Evolutionary conservation across 2,797 vertebrate species (phyloP), one percentile per base, ranked within the genome.

Genomic region (Crenichthys baileyi): DNA sequence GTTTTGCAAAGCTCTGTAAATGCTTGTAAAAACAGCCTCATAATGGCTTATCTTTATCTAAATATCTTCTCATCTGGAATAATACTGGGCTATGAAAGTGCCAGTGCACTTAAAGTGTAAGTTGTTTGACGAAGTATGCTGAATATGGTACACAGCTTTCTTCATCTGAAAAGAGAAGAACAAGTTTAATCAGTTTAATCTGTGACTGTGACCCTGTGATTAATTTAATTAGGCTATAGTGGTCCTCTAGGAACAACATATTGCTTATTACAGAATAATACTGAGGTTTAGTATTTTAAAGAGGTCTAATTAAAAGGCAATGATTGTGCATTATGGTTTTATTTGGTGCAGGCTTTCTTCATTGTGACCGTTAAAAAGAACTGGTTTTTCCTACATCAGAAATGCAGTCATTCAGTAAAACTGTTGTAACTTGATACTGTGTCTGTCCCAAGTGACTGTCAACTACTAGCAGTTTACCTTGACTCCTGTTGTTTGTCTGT

Each of bases 341-440:
- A 41, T 41, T 22, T 5, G 9, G 18, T 11, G 5, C 8, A 67
- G 7, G 36, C 36, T 67, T 22, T 67, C 18, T 67, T 65, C 7
- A 67, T 1, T 44, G 11, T 44, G 39, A 68, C 65, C 5, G 20
- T 67, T 67, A 67, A 41, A 67, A 41, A 44, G 39, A 68, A 68
- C 39, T 7, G 65, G 39, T 68, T 22, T 68, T 24, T 68, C 22
- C 65, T 44, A 39, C 39, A 68, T 68, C 22, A 68, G 65, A 68
- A 68, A 44, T n/a, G 39, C 65, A 68, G 65, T 68, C 65, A 68
- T 68, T 68, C 39, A 68, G 65, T 68, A 44, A 15, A 44, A 68
- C 65, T 24, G 36, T 44, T 67, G 8, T 39, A 68, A 68, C 9
- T n/a, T 68, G 22, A 44, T 24, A 6, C 22, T 2, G 39, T 13